Evolutionary conservation across 2,113 vertebrate species (phyloP).

Genomic region (Hippocampus zosterae): DNA sequence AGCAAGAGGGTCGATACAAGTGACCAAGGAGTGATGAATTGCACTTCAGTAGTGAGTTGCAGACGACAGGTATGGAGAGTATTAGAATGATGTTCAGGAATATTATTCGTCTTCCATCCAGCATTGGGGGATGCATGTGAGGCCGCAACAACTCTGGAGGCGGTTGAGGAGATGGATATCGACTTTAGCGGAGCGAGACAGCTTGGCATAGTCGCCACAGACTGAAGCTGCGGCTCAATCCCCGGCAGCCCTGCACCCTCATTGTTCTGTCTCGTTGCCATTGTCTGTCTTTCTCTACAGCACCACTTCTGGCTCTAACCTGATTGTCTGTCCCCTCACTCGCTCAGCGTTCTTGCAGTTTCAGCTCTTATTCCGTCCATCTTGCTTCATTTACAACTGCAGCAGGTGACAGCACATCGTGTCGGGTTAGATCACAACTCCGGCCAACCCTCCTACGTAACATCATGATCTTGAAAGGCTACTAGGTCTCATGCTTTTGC

Average conservation of each 20-base stretch:
- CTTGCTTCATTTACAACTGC: slow-evolving; percentile 16
- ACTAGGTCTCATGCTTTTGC: slow-evolving; percentile 26
- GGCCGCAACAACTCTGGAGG: slow-evolving; percentile 24
- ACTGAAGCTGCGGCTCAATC: slow-evolving; percentile 9
- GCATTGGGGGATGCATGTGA: slow-evolving; percentile 26
- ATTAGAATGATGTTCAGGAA: slow-evolving; percentile 21
- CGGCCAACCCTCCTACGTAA: slow-evolving; percentile 32
- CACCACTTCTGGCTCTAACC: slow-evolving; percentile 14
- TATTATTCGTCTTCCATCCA: slow-evolving; percentile 34
- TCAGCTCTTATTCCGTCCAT: slow-evolving; percentile 41
- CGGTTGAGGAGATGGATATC: slow-evolving; percentile 45
- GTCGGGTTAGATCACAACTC: slow-evolving; percentile 40
- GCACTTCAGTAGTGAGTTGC: not conserved
- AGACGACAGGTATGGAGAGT: not conserved
- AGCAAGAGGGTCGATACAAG: not conserved
- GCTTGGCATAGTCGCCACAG: slow-evolving; percentile 27
- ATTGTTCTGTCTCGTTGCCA: slow-evolving; percentile 28
- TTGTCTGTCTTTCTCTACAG: slow-evolving; percentile 13
- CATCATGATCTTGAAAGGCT: slow-evolving; percentile 37
- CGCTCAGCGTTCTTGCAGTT: slow-evolving; percentile 7
- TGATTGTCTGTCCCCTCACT: slow-evolving; percentile 12
- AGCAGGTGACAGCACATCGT: slow-evolving; percentile 53
- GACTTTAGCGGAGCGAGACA: slow-evolving; percentile 30
- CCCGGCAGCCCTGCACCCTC: not conserved
- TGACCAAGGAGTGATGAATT: slow-evolving; percentile 13